Evolutionary conservation across 2,888 invertebrate genomes (phyloP).

Genomic region (Heteromurus nitidus): DNA sequence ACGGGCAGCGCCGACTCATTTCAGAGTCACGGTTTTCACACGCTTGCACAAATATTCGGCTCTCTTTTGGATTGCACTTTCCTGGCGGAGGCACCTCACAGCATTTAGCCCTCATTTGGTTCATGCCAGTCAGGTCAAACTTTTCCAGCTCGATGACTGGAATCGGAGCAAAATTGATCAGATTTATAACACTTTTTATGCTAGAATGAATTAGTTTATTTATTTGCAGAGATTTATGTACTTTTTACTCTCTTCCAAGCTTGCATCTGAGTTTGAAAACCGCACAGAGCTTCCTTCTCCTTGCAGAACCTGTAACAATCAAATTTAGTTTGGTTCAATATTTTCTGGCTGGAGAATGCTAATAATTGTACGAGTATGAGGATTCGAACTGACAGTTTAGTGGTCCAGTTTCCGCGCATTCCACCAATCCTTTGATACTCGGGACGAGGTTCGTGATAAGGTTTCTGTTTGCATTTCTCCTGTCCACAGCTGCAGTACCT

Average conservation of each 20-base stretch:
- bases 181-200: no score
- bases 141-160: slow-evolving; percentile 2
- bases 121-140: slow-evolving; percentile 10
- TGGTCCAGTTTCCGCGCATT: slow-evolving; percentile 33
- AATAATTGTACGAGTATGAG: background rate
- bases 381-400: background rate
- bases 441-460: slow-evolving; percentile 20
- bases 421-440: slow-evolving; percentile 25
- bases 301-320: slow-evolving; percentile 23
- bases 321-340: background rate
- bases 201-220: no score
- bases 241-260: slow-evolving; percentile 9
- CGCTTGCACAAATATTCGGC: background rate
- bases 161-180: background rate
- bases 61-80: background rate
- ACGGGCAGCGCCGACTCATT: slow-evolving; percentile 5
- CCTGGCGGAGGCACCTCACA: slow-evolving; percentile 16
- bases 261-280: slow-evolving; percentile 25
- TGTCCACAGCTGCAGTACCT: slow-evolving; percentile 39
- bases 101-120: slow-evolving; percentile 33
- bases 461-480: background rate
- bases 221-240: no score
- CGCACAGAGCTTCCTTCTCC: slow-evolving; percentile 36
- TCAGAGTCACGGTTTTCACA: slow-evolving; percentile 21
- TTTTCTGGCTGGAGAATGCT: no score